These are phyloP conservation scores for Homarus americanus DNA, from an alignment of 1,140 invertebrate genomes.

Conservation along the genomic window DNA sequence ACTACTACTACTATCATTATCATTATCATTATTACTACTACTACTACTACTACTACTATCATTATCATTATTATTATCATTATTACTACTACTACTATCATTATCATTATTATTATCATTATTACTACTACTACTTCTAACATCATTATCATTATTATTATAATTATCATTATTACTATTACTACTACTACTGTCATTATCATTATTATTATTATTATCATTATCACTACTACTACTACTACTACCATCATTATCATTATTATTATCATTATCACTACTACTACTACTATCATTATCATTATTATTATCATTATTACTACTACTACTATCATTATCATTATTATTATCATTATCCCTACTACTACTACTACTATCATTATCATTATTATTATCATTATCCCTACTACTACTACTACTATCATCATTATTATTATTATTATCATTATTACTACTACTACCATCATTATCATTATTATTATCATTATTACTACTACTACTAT, in stretches of 20 bases:
- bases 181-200: not conserved
- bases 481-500: not conserved
- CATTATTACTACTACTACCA: not conserved
- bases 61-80: too few relatives aligned
- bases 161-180: conserved; percentile 1
- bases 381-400: too few relatives aligned
- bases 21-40: too few relatives aligned
- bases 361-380: too few relatives aligned
- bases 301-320: conserved; percentile 2
- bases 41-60: too few relatives aligned
- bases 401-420: too few relatives aligned
- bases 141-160: conserved; percentile 7
- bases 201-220: conserved; percentile 6
- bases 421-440: conserved; percentile 10
- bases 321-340: not conserved
- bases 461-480: conserved; percentile 2
- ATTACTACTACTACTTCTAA: not conserved
- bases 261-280: not conserved
- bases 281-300: not conserved
- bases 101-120: too few relatives aligned
- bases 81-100: too few relatives aligned
- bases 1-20: too few relatives aligned
- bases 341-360: too few relatives aligned
- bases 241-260: not conserved
- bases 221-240: not conserved